phyloP scores from a whole-genome alignment of 2,113 vertebrate species.

The Abramis brama region DNA sequence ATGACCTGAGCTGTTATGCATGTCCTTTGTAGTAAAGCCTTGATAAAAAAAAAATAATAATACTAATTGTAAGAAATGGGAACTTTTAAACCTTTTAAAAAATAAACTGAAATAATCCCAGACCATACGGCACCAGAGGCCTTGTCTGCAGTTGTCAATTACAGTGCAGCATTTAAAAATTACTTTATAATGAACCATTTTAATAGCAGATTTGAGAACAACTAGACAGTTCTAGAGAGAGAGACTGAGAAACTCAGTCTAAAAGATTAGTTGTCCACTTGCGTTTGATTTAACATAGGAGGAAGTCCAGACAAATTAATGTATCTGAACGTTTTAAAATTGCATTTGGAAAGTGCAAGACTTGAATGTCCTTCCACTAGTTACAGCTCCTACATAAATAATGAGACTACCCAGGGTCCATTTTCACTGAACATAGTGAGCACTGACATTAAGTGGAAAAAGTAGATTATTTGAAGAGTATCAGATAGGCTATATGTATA shows the following conservation, averaged over 20 bases:
- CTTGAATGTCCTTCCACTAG: constrained; percentile 29
- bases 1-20: background rate
- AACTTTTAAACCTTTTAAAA: background rate
- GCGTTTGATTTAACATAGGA: background rate
- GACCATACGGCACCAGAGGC: background rate
- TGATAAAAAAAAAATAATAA: background rate
- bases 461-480: background rate
- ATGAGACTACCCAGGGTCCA: background rate
- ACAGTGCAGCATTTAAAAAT: background rate
- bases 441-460: background rate
- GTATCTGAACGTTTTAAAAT: constrained; percentile 21
- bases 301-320: background rate
- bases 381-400: constrained; percentile 23
- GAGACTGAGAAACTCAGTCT: background rate
- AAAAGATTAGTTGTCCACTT: background rate
- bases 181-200: background rate
- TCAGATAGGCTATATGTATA: no score
- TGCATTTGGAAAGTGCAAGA: constrained; percentile 25
- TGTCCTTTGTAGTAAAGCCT: background rate
- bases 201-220: background rate
- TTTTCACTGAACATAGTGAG: background rate
- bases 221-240: no score
- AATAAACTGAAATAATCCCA: background rate
- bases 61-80: background rate
- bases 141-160: background rate